Evolutionary conservation across 2,888 invertebrate genomes (phyloP), one percentile per base, ranked within the genome.

Genomic region (Cantharis rufa): DNA sequence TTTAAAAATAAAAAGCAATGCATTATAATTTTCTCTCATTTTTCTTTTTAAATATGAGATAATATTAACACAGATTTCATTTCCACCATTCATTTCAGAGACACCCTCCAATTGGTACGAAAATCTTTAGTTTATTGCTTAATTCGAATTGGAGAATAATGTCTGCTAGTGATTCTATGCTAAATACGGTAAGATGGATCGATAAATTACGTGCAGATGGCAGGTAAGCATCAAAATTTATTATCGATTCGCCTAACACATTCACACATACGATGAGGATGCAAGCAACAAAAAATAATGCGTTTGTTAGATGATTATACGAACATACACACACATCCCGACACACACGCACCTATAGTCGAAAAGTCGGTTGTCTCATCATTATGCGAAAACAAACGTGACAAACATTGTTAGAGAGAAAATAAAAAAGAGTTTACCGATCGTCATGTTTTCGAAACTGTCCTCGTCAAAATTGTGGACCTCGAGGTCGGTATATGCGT

Each of bases 401-500:
- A 71, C 73, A 78, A 80, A 80, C 76, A 70, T 74, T 79, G 66
- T 70, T 74, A 80, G 78, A 79, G 80, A 82, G 72, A 79, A 80
- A 79, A 80, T 76, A 79, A 77, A 81, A 81, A 79, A 71, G 72
- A 64, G 32, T 79, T 84, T 84, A 84, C 84, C 84, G 82, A 80
- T 84, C 7, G n/a, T 48, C 83, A 86, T 78, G 84, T 84, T 84
- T 86, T 85, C 70, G 84, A 82, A 79, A 85, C 83, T 61, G 85
- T 84, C 85, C 84, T 84, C 77, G 85, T 82, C 76, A 86, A 83
- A 82, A 86, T 83, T 75, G 85, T 82, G 77, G 85, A 84, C 75
- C 85, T 84, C 73, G 82, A 78, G 71, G 82, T 82, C 80, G 83
- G 80, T 74, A 84, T 77, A 69, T 82, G 81, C 75, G 78, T 78